Percentiles rank a stretch among this genome's conserved stretches.
phyloP scores from a whole-genome alignment of 1,140 invertebrate species.

The Metaphire vulgaris region DNA sequence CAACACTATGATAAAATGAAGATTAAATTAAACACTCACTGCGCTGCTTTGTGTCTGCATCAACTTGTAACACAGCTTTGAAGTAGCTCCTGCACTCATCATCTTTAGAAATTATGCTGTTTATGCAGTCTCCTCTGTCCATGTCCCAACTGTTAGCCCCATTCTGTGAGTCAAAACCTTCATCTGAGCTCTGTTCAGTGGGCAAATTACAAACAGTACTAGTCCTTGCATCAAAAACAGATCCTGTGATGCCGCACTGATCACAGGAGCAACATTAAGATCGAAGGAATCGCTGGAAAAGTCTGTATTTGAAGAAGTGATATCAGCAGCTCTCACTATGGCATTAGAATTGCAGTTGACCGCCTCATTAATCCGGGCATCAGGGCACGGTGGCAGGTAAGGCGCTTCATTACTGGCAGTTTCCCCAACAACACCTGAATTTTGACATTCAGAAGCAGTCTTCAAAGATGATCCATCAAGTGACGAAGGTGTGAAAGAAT shows the following conservation, averaged over 20 bases:
- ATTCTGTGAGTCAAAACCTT: not conserved
- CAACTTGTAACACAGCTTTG: slow-evolving; percentile 19
- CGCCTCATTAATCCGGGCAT: not conserved
- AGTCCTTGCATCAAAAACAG: not conserved
- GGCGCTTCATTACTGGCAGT: not conserved
- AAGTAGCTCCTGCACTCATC: slow-evolving; percentile 30
- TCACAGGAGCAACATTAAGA: not conserved
- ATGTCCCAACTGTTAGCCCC: slow-evolving; percentile 28
- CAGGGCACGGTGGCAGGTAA: not conserved
- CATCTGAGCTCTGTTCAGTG: too few species aligned
- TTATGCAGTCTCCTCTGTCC: slow-evolving; percentile 14
- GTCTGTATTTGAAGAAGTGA: not conserved
- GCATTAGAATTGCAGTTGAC: not conserved
- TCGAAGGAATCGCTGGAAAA: too few species aligned
- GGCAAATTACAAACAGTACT: too few species aligned
- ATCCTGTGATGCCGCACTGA: not conserved
- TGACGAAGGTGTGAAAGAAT: not conserved
- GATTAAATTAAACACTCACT: too few species aligned
- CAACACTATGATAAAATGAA: too few species aligned
- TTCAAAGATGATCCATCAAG: not conserved
- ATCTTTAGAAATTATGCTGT: slow-evolving; percentile 17
- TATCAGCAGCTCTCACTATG: not conserved
- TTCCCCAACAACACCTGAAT: not conserved
- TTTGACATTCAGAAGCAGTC: not conserved
- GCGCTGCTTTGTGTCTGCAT: slow-evolving; percentile 31